Base-by-base conservation (phyloP, 2,113 vertebrate genomes). In the Cyphomyrus discorhynchus region DNA sequence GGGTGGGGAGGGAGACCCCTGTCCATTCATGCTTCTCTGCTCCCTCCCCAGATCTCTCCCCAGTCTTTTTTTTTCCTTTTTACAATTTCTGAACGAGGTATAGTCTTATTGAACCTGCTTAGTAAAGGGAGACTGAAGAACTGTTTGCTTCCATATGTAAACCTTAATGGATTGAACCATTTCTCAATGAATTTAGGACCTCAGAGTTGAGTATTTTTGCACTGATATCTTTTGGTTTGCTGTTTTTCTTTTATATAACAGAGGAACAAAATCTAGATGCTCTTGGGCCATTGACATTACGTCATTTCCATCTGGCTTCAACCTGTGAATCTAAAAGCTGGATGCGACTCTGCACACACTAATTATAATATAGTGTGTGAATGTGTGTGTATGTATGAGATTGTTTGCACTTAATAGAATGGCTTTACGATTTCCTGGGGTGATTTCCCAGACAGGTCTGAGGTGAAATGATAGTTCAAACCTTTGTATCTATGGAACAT, bases 351-450 rank as follows among this genome's bases (percentile, higher is more conserved):
- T n/a, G 24, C 56, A 62, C 56, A 62, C 24, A 62, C 56, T 56
- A 56, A 96, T n/a, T 62, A 96, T 97, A 95, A 92, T 74, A 35
- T 35, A 74, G 66, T 74, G 27, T 74, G 66, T 74, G 27, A n/a
- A 24, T 31, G 24, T 93, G 10, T 88, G 50, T 95, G 94, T 93
- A 93, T 93, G 56, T 94, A 93, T 94, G 82, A 47, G 94, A 93
- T 93, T 94, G 95, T 97, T 97, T 98, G 97, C 98, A 98, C 97
- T 98, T 98, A 96, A 97, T 96, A 96, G 93, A 96, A 96, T 96
- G 94, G 96, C 96, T 97, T 97, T 97, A 95, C 95, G 91, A 94
- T 92, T 94, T 94, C 93, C 93, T 94, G 95, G 96, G 95, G 95
- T 94, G 90, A 94, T 95, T 93, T 96, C 95, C 92, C 93, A 96